Base-by-base conservation (phyloP, 2,797 vertebrate genomes). In the Scolopax bukidnonensis region DNA sequence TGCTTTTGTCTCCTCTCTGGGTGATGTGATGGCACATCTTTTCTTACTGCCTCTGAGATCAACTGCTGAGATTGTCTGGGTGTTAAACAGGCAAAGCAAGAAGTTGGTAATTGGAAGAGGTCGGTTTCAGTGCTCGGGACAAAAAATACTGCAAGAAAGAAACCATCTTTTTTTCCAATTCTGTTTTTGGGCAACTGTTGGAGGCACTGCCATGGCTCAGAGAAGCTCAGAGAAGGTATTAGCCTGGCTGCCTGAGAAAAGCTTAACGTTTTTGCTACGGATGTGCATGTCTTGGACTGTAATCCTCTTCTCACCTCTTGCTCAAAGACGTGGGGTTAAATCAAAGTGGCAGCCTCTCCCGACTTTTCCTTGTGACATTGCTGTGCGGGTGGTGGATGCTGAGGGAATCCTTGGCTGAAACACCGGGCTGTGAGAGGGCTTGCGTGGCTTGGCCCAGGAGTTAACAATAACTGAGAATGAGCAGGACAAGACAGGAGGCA, bases 161-260 rank as follows among this genome's bases (percentile, higher is more conserved):
- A 56, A 1, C 0, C 0, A 0, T 2, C 2, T 15, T 36, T 54
- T 68, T 71, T 89, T 36, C 30, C 19, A 47, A 0, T 70, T 91
- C 23, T 41, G 6, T 3, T 70, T 85, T 41, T 30, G 53, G 9
- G 33, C 12, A 43, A n/a, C 2, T 13, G 4, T 77, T 83, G 45
- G 33, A 74, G 47, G 32, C 6, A 10, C 28, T 56, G 43, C 27
- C 1, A 0, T n/a, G 45, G 33, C 24, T 88, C 80, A 70, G 36
- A 80, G 43, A 47, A 85, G n/a, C 23, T 87, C 79, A 74, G 40
- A 83, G 43, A 47, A 84, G 27, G 28, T 24, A 17, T 71, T 64
- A 56, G 25, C 11, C 2, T 18, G 21, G 41, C 38, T 76, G 16
- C 33, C 18, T 10, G 25, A 77, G 78, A 79, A 54, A 48, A 36